A percentile compares a stretch with the other conserved stretches of the same genome.
Evolutionary conservation across 2,797 vertebrate genomes (phyloP).

Genomic region (Rhyacichthys aspro): DNA sequence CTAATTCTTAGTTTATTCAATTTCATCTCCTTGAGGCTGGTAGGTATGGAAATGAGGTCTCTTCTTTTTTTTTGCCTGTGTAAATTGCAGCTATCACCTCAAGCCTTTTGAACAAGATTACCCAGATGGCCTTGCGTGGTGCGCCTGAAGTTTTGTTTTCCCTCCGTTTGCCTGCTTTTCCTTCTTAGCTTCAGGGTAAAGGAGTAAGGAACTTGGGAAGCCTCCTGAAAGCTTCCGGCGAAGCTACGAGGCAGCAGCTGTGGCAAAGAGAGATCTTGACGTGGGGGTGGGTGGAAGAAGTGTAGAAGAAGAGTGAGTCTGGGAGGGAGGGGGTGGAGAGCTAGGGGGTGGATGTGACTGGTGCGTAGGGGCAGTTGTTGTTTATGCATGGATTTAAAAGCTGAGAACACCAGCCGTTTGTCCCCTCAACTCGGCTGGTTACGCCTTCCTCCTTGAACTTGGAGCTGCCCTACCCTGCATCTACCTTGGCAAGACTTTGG

Average conservation of each 20-base stretch:
- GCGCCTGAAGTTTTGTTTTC: slow-evolving; percentile 83
- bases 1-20: slow-evolving; percentile 87
- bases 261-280: slow-evolving; percentile 77
- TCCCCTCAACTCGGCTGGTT: slow-evolving; percentile 6
- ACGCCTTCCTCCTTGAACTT: neutral
- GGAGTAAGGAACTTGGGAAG: slow-evolving; percentile 75
- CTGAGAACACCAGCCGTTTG: slow-evolving; percentile 5
- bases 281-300: slow-evolving; percentile 45
- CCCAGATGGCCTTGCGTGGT: slow-evolving; percentile 86
- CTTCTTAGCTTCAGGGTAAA: slow-evolving; percentile 74
- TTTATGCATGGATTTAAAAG: slow-evolving; percentile 33
- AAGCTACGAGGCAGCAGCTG: slow-evolving; percentile 78
- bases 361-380: slow-evolving; percentile 54
- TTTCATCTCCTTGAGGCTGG: slow-evolving; percentile 82
- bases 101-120: slow-evolving; percentile 86
- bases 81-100: slow-evolving; percentile 85
- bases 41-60: slow-evolving; percentile 84
- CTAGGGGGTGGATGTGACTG: slow-evolving; percentile 52
- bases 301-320: slow-evolving; percentile 41
- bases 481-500: neutral
- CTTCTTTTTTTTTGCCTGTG: slow-evolving; percentile 78
- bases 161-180: slow-evolving; percentile 74
- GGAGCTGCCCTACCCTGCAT: neutral
- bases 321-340: slow-evolving; percentile 50
- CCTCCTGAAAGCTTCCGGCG: slow-evolving; percentile 76